Evolutionary conservation across 2,113 vertebrate species (phyloP).

Genomic region (Lutjanus erythropterus): DNA sequence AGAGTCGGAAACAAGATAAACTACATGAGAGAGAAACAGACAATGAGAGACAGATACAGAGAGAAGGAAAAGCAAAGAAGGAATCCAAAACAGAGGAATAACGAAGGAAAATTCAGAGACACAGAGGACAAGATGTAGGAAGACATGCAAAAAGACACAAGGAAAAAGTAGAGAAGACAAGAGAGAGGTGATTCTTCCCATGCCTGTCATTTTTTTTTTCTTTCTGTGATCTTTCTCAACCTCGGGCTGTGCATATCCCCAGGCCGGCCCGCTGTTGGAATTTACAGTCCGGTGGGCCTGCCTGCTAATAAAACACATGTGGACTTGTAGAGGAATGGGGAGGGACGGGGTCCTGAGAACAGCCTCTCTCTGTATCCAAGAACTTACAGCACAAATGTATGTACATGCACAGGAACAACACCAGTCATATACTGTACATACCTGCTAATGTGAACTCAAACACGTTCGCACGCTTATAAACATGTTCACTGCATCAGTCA

Average conservation of each 20-base stretch:
- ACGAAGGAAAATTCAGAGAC: neutral
- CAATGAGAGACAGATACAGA: constrained; percentile 9
- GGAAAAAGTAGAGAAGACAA: constrained; percentile 2
- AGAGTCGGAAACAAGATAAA: constrained; percentile 20
- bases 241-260: constrained; percentile 65
- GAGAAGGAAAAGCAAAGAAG: neutral
- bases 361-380: constrained; percentile 56
- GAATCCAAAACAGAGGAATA: neutral
- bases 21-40: constrained; percentile 1
- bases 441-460: constrained; percentile 4
- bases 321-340: constrained; percentile 83
- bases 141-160: neutral
- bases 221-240: constrained; percentile 60
- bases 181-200: constrained; percentile 45
- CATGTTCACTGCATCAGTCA: neutral
- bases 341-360: constrained; percentile 66
- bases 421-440: neutral
- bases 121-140: neutral
- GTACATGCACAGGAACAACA: constrained; percentile 10
- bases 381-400: constrained; percentile 16
- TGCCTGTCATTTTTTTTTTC: constrained; percentile 47
- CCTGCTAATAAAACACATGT: constrained; percentile 86
- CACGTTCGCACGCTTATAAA: constrained; percentile 16
- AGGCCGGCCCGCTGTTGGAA: constrained; percentile 71
- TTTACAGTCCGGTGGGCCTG: constrained; percentile 81